phyloP scores from a whole-genome alignment of 2,113 vertebrate genomes.

The Festucalex cinctus region DNA sequence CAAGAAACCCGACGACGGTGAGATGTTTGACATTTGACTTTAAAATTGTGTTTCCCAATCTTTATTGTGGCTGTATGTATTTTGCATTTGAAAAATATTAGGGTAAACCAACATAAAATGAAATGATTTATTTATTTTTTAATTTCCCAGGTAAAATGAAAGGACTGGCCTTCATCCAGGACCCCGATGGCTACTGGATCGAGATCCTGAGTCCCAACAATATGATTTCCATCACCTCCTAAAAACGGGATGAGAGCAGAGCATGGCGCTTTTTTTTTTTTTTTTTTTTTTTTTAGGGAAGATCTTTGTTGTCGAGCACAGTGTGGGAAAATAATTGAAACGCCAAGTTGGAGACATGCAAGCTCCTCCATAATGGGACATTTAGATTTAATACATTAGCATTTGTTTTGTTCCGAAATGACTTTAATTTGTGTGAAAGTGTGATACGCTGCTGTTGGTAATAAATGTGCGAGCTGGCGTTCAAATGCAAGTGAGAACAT shows the following conservation, averaged over 20 bases:
- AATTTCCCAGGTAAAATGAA: constrained; percentile 88
- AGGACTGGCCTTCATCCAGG: constrained; percentile 94
- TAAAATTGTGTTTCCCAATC: background rate
- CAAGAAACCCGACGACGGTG: constrained; percentile 95
- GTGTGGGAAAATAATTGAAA: background rate
- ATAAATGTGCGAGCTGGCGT: constrained; percentile 34
- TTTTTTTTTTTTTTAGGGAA: too few species aligned
- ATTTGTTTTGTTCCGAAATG: background rate
- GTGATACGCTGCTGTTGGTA: background rate
- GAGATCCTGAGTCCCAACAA: constrained; percentile 94
- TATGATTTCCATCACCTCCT: constrained; percentile 80
- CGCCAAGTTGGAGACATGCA: constrained; percentile 1
- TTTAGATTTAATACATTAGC: constrained; percentile 8
- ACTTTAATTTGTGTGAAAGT: constrained; percentile 5
- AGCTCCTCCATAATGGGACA: constrained; percentile 19
- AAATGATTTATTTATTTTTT: background rate
- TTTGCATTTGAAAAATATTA: too few species aligned
- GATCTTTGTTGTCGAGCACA: background rate
- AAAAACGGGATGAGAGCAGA: constrained; percentile 32
- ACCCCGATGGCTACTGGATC: constrained; percentile 98
- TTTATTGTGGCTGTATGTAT: too few species aligned
- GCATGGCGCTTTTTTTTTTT: background rate
- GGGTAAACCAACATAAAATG: background rate
- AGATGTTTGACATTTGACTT: constrained; percentile 30
- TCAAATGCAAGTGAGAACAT: background rate